Evolutionary conservation across 1,140 invertebrate genomes (phyloP), one percentile per base, ranked within the genome.

Genomic region (Marisa cornuarietis): DNA sequence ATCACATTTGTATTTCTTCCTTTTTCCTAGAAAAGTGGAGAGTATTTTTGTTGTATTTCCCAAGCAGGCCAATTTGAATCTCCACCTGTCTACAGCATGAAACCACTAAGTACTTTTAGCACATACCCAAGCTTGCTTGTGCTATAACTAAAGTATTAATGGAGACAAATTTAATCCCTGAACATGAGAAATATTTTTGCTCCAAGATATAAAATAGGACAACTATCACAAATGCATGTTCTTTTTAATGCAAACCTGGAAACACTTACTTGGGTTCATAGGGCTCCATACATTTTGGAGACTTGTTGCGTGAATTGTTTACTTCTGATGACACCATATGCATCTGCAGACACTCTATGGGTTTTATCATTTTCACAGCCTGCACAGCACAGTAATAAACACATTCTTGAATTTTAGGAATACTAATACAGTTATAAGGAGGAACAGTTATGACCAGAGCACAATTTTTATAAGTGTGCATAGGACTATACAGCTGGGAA

Each of bases 291-390:
- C 95, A 95, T 78, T 94, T 91, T n/a, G 91, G 85, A 78, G 93
- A 92, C 90, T 96, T 95, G 87, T 95, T 93, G 65, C 93, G 90
- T 1, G 94, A 94, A 87, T 94, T 95, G 87, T 96, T 96, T 0
- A 96, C 95, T 73, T 91, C 79, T 73, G 91, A 93, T 4, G 94
- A 94, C 11, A 96, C 95, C 61, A 93, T 93, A 88, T 96, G 93
- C 93, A 93, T 95, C 26, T 88, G 85, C 31, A 96, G 85, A 73
- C 85, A 79, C 13, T 87, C 85, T 22, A 92, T 85, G 51, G 93
- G 93, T 16, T 80, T 79, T 14, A 90, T 89, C 54, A 87, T 49
- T 51, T 85, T 83, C 20, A 82, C 69, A 49, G 86, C 88, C 89
- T 90, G 82, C 69, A 42, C 68, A 71, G 68, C 18, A 71, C 18